These are phyloP conservation scores for Aurelia sp. DNA, from an alignment of 30 jellyfish, hydroid and myxozoan genomes.

Conservation along the genomic window DNA sequence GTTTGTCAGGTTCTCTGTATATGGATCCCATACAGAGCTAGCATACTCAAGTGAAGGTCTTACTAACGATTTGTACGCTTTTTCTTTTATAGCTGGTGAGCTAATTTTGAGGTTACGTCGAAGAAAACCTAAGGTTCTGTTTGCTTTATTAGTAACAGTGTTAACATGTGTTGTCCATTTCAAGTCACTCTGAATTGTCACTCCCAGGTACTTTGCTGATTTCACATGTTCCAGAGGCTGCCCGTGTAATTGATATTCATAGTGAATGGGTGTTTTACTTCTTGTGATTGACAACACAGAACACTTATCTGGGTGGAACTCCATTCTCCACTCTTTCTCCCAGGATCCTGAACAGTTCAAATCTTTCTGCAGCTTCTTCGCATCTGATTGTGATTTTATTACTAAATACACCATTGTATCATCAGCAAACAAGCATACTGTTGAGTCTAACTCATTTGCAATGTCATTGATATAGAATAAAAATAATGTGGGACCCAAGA, in stretches of 20 bases:
- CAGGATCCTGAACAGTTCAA: constrained; percentile 22
- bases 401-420: constrained; percentile 33
- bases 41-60: no score
- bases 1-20: no score
- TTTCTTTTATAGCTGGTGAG: no score
- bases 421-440: constrained; percentile 2
- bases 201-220: neutral
- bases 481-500: constrained; percentile 31
- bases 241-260: constrained; percentile 53
- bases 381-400: constrained; percentile 27
- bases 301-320: constrained; percentile 47
- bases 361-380: constrained; percentile 6
- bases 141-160: no score
- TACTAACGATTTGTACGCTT: no score
- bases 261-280: constrained; percentile 30
- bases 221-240: constrained; percentile 19
- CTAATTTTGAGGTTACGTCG: no score
- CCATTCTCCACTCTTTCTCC: constrained; percentile 54
- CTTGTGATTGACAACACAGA: constrained; percentile 35
- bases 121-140: no score
- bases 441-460: neutral
- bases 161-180: no score
- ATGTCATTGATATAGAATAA: constrained; percentile 10
- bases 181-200: no score
- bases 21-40: no score